A percentile compares a stretch with the other conserved stretches of the same genome.
Conservation (phyloP, 1,140 invertebrate genomes). For the Anthonomus grandis region DNA sequence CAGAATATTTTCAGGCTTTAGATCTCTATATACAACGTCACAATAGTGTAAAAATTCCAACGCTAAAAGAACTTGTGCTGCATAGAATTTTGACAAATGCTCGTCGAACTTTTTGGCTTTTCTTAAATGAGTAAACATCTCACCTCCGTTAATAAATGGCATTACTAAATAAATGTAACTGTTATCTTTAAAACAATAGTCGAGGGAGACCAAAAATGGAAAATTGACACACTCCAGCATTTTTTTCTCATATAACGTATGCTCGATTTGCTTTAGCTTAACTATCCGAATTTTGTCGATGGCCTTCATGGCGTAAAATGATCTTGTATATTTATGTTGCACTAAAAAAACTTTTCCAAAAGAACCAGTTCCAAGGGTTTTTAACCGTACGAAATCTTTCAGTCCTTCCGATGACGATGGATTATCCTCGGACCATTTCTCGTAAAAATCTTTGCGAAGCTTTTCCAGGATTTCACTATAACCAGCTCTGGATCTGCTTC, state of each 20-base stretch:
- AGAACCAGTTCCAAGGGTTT: constrained; percentile 78
- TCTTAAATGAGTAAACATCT: constrained; percentile 64
- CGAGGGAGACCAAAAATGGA: constrained; percentile 79
- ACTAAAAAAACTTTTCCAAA: constrained; percentile 80
- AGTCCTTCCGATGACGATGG: constrained; percentile 20
- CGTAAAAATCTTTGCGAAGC: constrained; percentile 31
- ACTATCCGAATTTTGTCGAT: constrained; percentile 83
- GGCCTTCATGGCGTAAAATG: constrained; percentile 88
- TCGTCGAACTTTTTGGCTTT: constrained; percentile 73
- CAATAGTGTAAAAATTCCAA: constrained; percentile 92
- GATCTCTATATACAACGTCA: constrained; percentile 85
- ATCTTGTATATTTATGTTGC: constrained; percentile 71
- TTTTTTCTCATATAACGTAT: constrained; percentile 82
- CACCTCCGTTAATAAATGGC: constrained; percentile 77
- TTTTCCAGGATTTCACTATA: constrained; percentile 32
- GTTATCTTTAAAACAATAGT: constrained; percentile 82
- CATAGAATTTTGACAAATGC: constrained; percentile 82
- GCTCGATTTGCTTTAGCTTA: constrained; percentile 79
- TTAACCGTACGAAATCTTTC: constrained; percentile 29
- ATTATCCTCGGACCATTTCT: constrained; percentile 27
- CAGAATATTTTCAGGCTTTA: constrained; percentile 95
- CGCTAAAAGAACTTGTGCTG: constrained; percentile 83
- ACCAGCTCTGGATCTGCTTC: constrained; percentile 15
- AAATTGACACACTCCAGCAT: constrained; percentile 79
- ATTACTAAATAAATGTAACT: constrained; percentile 77